Conservation (phyloP, 2,113 vertebrate genomes). For the Okapia johnstoni region DNA sequence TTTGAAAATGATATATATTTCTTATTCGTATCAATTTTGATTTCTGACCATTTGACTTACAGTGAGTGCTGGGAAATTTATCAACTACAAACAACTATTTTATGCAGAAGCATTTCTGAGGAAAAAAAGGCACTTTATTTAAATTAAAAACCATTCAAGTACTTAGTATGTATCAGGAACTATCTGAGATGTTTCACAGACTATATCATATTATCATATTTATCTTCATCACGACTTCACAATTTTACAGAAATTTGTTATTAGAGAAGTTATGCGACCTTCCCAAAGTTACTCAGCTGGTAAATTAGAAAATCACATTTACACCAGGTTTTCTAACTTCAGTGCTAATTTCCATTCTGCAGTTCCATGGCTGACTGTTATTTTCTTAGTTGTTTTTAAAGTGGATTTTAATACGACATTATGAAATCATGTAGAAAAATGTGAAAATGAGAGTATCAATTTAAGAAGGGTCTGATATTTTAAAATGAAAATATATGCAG, state of each 20-base stretch:
- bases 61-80: background rate
- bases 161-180: background rate
- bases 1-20: background rate
- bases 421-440: background rate
- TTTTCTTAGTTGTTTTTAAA: constrained; percentile 1
- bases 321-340: background rate
- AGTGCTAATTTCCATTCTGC: background rate
- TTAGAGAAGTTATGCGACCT: background rate
- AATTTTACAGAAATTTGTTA: background rate
- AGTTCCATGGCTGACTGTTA: background rate
- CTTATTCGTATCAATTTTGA: background rate
- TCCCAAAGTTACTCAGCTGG: background rate
- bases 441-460: constrained; percentile 9
- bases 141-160: background rate
- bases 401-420: background rate
- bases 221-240: background rate
- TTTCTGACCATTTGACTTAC: background rate
- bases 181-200: background rate
- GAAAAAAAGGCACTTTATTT: background rate
- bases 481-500: background rate
- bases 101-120: background rate
- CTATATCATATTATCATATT: background rate
- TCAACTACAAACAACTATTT: background rate
- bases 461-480: background rate
- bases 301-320: background rate